Base-by-base conservation (phyloP, 2,888 invertebrate species). In the Synanthedon vespiformis region DNA sequence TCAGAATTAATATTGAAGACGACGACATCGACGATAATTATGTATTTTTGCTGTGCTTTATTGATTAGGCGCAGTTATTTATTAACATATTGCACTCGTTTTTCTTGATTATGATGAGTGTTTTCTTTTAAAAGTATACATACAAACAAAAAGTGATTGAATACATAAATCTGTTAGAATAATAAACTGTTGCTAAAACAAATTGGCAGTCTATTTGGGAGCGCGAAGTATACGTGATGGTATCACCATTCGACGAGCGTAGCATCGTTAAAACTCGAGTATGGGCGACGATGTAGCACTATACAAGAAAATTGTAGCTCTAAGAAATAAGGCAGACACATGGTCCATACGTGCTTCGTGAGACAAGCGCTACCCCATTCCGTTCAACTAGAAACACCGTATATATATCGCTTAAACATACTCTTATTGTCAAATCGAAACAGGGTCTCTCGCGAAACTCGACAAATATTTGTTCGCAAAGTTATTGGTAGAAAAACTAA, bases 331-430 rank as follows among this genome's bases (percentile, higher is more conserved):
- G 64, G 64, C 60, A 70, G 67, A 76, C 62, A 70, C 60, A 74
- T 72, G 59, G 65, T 77, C 79, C 78, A 67, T 79, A 81, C 81
- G 77, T 78, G 76, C 64, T 67, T 59, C 57, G 65, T 54, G 56
- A 65, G 55, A 64, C 61, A 63, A 71, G 57, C 58, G 57, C 52
- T 60, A 64, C 58, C 52, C 40, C 34, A 34, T 27, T 13, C 48
- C 58, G 56, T 59, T 56, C 56, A 65, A 63, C 61, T 58, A 56
- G 58, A 61, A 63, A 58, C 65, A 59, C 53, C 54, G 52, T 53
- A 53, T 55, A 52, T 48, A 47, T 55, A 64, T 65, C 62, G 65
- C 56, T 62, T 62, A 63, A 69, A 60, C 64, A 62, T 68, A 69
- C 57, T 40, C 11, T 77, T 78, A 77, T 75, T 77, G 75, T 78